A percentile compares a stretch with the other conserved stretches of the same genome.
These are phyloP conservation scores for Agrotis puta DNA, from an alignment of 2,888 invertebrate genomes.

Conservation along the genomic window DNA sequence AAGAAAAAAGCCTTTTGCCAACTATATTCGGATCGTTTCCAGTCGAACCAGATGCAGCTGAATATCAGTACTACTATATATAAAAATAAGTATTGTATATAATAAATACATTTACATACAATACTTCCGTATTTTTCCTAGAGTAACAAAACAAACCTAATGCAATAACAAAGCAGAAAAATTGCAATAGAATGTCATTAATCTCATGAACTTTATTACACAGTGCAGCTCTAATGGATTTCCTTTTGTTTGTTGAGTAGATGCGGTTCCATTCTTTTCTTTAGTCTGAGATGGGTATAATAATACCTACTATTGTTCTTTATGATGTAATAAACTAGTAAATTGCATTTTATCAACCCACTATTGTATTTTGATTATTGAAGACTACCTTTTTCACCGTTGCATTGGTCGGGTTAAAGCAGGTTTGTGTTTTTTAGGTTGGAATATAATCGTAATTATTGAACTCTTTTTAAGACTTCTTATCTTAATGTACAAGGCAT, in stretches of 20 bases:
- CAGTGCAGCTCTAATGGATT: slow-evolving; percentile 58
- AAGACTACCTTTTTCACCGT: no score
- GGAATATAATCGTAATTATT: no score
- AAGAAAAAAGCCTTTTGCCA: no score
- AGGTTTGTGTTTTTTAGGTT: no score
- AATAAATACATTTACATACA: no score
- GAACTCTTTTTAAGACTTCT: no score
- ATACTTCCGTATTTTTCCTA: neutral
- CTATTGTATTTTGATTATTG: neutral
- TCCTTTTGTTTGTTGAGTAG: slow-evolving; percentile 55
- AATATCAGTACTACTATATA: no score
- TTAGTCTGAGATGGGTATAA: slow-evolving; percentile 1
- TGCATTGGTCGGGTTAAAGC: no score
- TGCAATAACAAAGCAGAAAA: slow-evolving; percentile 34
- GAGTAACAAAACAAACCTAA: neutral
- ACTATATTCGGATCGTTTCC: no score
- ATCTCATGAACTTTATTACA: slow-evolving; percentile 61
- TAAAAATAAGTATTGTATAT: no score
- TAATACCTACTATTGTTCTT: neutral
- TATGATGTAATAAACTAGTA: neutral
- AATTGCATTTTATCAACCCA: neutral
- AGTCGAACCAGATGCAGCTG: no score
- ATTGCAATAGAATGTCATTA: slow-evolving; percentile 52
- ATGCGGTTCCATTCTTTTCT: slow-evolving; percentile 36
- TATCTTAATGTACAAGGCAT: no score